Evolutionary conservation across 2,113 vertebrate species (phyloP).

Genomic region (Percopsis transmontana): DNA sequence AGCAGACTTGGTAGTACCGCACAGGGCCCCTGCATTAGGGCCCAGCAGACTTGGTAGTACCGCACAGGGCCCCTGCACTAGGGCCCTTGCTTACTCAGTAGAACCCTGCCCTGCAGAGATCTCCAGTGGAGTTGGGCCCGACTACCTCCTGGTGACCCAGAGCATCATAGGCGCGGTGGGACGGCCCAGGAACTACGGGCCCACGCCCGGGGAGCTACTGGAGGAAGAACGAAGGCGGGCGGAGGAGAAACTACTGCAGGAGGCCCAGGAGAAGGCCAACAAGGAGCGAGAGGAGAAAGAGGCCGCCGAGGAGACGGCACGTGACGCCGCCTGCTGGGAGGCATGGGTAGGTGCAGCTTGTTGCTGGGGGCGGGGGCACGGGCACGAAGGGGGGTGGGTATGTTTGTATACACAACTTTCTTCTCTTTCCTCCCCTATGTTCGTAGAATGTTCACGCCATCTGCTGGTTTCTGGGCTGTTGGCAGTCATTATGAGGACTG

Average conservation of each 20-base stretch:
- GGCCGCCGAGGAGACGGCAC: slow-evolving; percentile 75
- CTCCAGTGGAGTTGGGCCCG: slow-evolving; percentile 73
- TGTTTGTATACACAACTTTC: neutral
- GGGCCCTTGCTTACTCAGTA: neutral
- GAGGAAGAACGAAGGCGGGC: slow-evolving; percentile 70
- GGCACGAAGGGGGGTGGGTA: neutral
- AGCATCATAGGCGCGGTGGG: slow-evolving; percentile 82
- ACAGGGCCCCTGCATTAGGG: neutral
- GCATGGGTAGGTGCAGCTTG: slow-evolving; percentile 83
- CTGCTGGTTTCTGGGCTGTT: too few species aligned
- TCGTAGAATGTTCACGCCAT: too few species aligned
- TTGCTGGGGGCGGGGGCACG: neutral
- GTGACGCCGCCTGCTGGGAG: slow-evolving; percentile 74
- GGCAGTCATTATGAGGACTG: too few species aligned
- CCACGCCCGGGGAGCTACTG: slow-evolving; percentile 78
- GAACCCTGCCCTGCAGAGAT: slow-evolving; percentile 74
- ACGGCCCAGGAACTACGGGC: slow-evolving; percentile 83
- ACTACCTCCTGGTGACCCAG: slow-evolving; percentile 76
- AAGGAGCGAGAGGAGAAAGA: slow-evolving; percentile 69
- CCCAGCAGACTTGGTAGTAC: neutral
- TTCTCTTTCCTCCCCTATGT: neutral
- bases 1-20: neutral
- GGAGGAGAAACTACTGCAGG: slow-evolving; percentile 70
- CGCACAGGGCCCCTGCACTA: neutral
- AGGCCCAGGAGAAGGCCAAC: slow-evolving; percentile 71